Evolutionary conservation across 2,797 vertebrate genomes (phyloP).

Genomic region (Gallinago solitaria): DNA sequence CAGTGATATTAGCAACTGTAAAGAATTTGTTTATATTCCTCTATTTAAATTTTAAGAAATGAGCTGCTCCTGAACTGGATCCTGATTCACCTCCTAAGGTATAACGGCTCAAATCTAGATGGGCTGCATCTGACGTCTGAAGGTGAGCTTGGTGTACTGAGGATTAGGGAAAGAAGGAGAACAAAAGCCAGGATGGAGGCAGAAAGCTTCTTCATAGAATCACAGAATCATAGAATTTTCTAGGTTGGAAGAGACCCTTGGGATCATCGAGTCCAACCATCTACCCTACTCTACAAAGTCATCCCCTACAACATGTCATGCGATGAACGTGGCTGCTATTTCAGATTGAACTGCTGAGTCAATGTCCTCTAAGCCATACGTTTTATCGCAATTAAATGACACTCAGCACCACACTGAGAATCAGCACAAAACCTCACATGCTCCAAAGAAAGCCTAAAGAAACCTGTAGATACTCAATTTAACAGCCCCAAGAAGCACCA

Average conservation of each 20-base stretch:
- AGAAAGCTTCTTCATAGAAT: background rate
- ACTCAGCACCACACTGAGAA: background rate
- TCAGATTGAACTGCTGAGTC: background rate
- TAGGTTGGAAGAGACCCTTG: too few relatives aligned
- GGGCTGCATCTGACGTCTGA: background rate
- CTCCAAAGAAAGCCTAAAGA: background rate
- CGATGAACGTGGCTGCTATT: background rate
- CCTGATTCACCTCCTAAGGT: background rate
- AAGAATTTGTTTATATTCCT: background rate
- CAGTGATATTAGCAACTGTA: background rate
- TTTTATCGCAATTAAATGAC: background rate
- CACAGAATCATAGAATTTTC: too few relatives aligned
- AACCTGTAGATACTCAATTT: background rate
- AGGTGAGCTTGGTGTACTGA: background rate
- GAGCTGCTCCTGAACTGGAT: background rate
- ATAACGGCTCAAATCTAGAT: background rate
- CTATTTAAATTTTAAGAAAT: background rate
- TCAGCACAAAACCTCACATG: background rate
- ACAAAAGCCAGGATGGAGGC: background rate
- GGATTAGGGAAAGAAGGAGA: background rate
- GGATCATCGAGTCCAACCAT: too few relatives aligned
- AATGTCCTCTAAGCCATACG: background rate
- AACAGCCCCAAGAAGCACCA: background rate
- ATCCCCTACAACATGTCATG: too few relatives aligned
- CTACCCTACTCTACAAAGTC: too few relatives aligned